Base-by-base conservation (phyloP, 2,797 vertebrate species). In the Clarias laeviceps region DNA sequence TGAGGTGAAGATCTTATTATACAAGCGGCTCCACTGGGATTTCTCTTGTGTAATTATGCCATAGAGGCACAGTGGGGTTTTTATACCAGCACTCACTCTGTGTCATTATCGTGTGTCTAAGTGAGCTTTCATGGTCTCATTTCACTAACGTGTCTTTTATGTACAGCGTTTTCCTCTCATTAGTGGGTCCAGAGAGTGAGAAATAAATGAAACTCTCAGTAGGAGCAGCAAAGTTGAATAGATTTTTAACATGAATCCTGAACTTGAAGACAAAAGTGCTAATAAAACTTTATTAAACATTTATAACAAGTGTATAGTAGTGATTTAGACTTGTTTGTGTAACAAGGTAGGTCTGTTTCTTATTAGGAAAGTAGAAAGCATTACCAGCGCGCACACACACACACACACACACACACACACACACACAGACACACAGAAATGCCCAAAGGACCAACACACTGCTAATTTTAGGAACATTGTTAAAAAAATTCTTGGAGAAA, bases 221-320 rank as follows among this genome's bases (percentile, higher is more conserved):
- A 45, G 77, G 59, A 37, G 59, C 22, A 79, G 24, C 22, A 4
- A 62, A 64, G 34, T 64, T 24, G 1, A 45, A n/a, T 79, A 40
- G 18, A 27, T 64, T 62, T 79, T 79, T n/a, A 79, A 79, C 62
- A n/a, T 14, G 0, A 61, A 82, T 65, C 56, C 70, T 85, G 80
- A 83, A 82, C 1, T 84, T 9, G 80, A 54, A 76, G 61, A 89
- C 70, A 83, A 88, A 86, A 84, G 64, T 66, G 57, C 57, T 90
- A 93, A 93, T 91, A 86, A 85, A 87, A 90, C 88, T 90, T 91
- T 34, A 77, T 77, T 57, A 92, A 93, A 92, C 84, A 90, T 91
- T 90, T 78, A 90, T 90, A 87, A 89, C 90, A 93, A 92, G 89
- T 91, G 91, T 82, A 91, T 91, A 91, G 89, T 91, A 32, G 54